These are phyloP conservation scores for Galago senegalensis DNA, from an alignment of 2,797 vertebrate species.

Conservation along the genomic window DNA sequence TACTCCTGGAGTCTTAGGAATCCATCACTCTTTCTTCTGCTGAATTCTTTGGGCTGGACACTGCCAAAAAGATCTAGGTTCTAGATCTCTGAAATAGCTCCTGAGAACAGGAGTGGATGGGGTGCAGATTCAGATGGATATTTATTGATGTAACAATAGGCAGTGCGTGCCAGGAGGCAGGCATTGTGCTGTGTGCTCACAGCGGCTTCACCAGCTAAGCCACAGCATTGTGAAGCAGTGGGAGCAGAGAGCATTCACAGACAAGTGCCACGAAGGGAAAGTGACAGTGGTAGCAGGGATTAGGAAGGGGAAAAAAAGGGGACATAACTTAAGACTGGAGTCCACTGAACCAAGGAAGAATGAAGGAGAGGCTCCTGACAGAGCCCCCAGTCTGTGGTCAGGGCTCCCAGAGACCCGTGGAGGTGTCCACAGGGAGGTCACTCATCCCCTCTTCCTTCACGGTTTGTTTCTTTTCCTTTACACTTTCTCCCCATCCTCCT, in stretches of 20 bases:
- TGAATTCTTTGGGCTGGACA: neutral
- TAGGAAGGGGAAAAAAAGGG: neutral
- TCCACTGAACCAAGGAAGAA: accelerated
- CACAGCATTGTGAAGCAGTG: accelerated
- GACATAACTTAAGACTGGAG: neutral
- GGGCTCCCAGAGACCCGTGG: neutral
- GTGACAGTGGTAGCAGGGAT: neutral
- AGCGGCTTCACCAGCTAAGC: neutral
- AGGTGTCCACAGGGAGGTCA: neutral
- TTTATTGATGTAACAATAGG: neutral
- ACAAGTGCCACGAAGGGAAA: accelerated
- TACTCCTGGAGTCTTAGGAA: neutral
- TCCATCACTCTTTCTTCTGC: neutral
- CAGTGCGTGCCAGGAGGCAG: too few relatives aligned
- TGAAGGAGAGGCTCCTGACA: neutral
- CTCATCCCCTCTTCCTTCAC: neutral
- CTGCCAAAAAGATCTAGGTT: neutral
- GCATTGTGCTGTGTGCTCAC: neutral
- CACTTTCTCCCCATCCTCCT: neutral
- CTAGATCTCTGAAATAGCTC: neutral
- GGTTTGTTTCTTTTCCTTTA: neutral
- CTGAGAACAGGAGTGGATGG: too few relatives aligned
- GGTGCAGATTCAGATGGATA: accelerated
- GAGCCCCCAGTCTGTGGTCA: neutral
- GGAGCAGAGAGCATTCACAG: neutral